Base-by-base conservation (phyloP, 2,797 vertebrate species). In the Discoglossus pictus region DNA sequence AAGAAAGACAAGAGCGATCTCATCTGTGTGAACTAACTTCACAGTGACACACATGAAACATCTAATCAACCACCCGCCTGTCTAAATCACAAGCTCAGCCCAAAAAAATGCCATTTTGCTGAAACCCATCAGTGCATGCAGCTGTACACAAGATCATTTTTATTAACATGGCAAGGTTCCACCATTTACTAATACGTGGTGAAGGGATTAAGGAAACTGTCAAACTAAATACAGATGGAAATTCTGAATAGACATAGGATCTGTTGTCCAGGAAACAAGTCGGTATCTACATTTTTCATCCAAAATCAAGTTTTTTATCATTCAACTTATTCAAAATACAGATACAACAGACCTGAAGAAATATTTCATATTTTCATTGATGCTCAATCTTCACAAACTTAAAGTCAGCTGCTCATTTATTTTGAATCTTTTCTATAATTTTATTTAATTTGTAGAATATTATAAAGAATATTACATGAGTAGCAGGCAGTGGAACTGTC, bases 1-100 rank as follows among this genome's bases (percentile, higher is more conserved):
- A 58, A 31, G 24, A 64, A 63, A 63, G 40, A 70, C 35, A 61
- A 53, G 46, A 68, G 61, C 20, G 27, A 61, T 61, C n/a, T 68
- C 20, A 54, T 54, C 50, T 36, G 11, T 43, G 60, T 23, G 52
- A 63, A 23, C 35, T 17, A 55, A 43, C 36, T 58, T 64, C 36
- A 58, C 15, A 55, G 52, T 51, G 36, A 58, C 48, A 47, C 52
- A 50, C 20, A 43, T 50, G 24, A 56, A 50, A 38, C 24, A 24
- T 42, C 42, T 70, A 56, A 48, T 63, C 59, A 70, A 62, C 51
- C 60, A 58, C 44, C 61, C 18, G 60, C 60, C 44, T 58, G 35
- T 10, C 11, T 58, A 63, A 44, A 62, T 16, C 46, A 40, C 34
- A 40, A 36, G 43, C 7, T 11, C 27, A 40, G 44, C 15, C 44